Evolutionary conservation across 2,888 invertebrate species (phyloP), one percentile per base, ranked within the genome.

Genomic region (Sesia bembeciformis): DNA sequence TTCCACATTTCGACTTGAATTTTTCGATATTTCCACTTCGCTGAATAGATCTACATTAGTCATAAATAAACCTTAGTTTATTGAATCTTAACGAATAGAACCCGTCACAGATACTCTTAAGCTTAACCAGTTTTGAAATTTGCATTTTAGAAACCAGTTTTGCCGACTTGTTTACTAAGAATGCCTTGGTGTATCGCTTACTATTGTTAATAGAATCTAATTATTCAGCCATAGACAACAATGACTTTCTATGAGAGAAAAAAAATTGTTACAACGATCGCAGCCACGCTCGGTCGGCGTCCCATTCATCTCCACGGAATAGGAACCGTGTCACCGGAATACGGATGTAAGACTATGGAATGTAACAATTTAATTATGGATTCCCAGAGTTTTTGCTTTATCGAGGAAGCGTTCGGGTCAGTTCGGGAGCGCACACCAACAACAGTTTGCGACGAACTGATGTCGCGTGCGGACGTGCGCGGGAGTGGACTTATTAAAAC

Each of bases 401-500:
- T 55, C 59, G 56, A 67, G 68, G 68, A 68, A 68, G 62, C 63
- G n/a, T n/a, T n/a, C n/a, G n/a, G n/a, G n/a, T n/a, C n/a, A n/a
- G n/a, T 53, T 51, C 52, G 60, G 60, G 61, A 55, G 53, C 55
- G 57, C 57, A 50, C 39, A 50, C 39, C 40, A 40, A 50, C 61
- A 64, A 68, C 76, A 81, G 65, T 80, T 64, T 59, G 58, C 65
- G 69, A 56, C 60, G 58, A 62, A 60, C 66, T 60, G 60, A 63
- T 66, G 72, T 51, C 54, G 63, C 64, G 70, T 58, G 52, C 70
- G 74, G 74, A 67, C 75, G 78, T 60, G 59, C 49, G 60, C 52
- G n/a, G 4, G 52, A 52, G 52, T 52, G 38, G 52, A 4, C 40
- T 8, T 5, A 23, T 23, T 23, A 23, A 23, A 23, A 50, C 39